These are phyloP conservation scores for Aquatica leii DNA, from an alignment of 2,888 invertebrate species.

Conservation along the genomic window DNA sequence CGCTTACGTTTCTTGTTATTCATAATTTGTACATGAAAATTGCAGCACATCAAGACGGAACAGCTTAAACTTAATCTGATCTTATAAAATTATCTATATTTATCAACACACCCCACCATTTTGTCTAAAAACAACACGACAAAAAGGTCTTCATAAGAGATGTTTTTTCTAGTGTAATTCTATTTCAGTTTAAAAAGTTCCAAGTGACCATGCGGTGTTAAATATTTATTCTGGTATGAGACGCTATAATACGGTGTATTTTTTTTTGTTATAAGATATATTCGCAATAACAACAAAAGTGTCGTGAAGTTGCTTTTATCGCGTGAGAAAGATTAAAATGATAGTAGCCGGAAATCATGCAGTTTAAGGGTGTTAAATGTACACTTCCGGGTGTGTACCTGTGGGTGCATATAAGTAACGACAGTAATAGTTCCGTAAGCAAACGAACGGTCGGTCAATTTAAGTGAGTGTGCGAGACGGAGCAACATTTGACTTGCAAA, in stretches of 20 bases:
- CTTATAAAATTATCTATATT: constrained; percentile 36
- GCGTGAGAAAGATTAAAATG: constrained; percentile 45
- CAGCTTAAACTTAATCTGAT: constrained; percentile 17
- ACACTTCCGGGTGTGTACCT: constrained; percentile 50
- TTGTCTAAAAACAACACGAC: constrained; percentile 37
- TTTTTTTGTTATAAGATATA: too few relatives aligned
- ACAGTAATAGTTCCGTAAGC: not conserved
- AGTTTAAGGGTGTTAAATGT: constrained; percentile 51
- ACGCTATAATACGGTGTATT: too few relatives aligned
- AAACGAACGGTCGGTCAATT: constrained; percentile 5
- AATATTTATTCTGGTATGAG: too few relatives aligned
- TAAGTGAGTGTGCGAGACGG: not conserved
- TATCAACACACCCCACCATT: constrained; percentile 50
- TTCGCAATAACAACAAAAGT: constrained; percentile 31
- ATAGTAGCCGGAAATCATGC: constrained; percentile 47
- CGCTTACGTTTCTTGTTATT: constrained; percentile 26
- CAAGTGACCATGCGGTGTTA: not conserved
- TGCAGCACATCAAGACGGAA: constrained; percentile 11
- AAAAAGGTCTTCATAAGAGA: constrained; percentile 40
- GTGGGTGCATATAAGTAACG: constrained; percentile 7
- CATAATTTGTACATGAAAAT: constrained; percentile 5
- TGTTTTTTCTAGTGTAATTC: constrained; percentile 39
- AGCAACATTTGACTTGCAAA: constrained; percentile 19
- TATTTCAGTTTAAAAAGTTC: constrained; percentile 30
- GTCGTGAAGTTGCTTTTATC: constrained; percentile 40